Base-by-base conservation (phyloP, 2,888 invertebrate species). In the Rotaria socialis region DNA sequence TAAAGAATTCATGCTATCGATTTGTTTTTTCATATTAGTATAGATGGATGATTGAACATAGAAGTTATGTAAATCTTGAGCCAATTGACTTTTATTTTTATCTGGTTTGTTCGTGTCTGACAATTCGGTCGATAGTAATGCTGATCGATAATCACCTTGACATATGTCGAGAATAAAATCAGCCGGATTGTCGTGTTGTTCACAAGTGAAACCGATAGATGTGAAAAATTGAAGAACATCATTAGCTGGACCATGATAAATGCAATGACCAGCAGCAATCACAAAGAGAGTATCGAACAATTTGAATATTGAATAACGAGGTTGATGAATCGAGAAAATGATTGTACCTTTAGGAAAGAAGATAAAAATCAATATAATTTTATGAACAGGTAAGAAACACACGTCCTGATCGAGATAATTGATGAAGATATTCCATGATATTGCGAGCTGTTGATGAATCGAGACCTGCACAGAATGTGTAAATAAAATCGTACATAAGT, bases 371-470 rank as follows among this genome's bases (percentile, higher is more conserved):
- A 11, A 6, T 8, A 41, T 6, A 0, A 85, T 2, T n/a, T 47
- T 47, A n/a, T 10, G 7, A 47, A n/a, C 7, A 86, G 7, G 24
- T 7, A 5, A 85, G n/a, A 27, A 14, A 27, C 67, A 3, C 47
- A 80, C 75, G 75, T 0, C 75, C 75, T 24, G 43, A 43, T 41
- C 75, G 11, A 2, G 75, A 80, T 80, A 80, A 47, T 24, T 80
- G 22, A 24, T 80, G n/a, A 43, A 91, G 88, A 35, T 90, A 88
- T 47, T 89, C 84, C 90, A 91, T 91, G 86, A 91, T 91, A 86
- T 90, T 89, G 86, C 90, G 90, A n/a, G 91, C 91, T 19, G 91
- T 91, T 87, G 89, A 90, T 75, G 91, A 90, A 88, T 91, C 91
- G 50, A 91, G 89, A 2, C 91, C 67, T 67, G 7, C 27, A 67